Conservation (phyloP, 2,113 vertebrate species). For the Cranoglanis bouderius region DNA sequence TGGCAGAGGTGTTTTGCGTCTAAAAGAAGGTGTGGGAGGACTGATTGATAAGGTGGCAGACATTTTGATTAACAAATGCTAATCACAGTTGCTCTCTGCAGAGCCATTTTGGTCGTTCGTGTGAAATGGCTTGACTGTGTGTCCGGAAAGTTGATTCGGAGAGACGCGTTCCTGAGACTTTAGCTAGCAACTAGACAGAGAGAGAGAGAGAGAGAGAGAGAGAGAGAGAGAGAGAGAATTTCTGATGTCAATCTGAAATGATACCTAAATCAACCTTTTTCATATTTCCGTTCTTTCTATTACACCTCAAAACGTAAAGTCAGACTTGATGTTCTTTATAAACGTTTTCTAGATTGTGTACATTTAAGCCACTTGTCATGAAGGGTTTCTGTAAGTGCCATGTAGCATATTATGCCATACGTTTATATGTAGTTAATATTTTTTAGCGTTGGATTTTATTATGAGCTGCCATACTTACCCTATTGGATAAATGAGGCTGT, state of each 20-base stretch:
- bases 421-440: not conserved
- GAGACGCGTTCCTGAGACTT: not conserved
- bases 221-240: too few relatives aligned
- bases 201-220: too few relatives aligned
- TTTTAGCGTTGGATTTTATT: not conserved
- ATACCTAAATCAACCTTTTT: not conserved
- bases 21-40: conserved; percentile 26
- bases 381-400: not conserved
- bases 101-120: conserved; percentile 25
- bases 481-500: not conserved
- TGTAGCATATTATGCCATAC: not conserved
- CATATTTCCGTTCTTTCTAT: not conserved
- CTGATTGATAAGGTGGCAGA: conserved; percentile 29
- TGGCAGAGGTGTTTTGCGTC: conserved; percentile 30
- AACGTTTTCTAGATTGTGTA: not conserved
- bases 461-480: not conserved
- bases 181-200: too few relatives aligned
- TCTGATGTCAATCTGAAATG: not conserved
- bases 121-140: not conserved
- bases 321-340: not conserved
- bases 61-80: conserved; percentile 51
- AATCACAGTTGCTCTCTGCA: conserved; percentile 37
- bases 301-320: not conserved
- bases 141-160: not conserved
- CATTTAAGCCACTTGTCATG: not conserved